Base-by-base conservation (phyloP, 2,113 vertebrate genomes). In the Athene cunicularia region DNA sequence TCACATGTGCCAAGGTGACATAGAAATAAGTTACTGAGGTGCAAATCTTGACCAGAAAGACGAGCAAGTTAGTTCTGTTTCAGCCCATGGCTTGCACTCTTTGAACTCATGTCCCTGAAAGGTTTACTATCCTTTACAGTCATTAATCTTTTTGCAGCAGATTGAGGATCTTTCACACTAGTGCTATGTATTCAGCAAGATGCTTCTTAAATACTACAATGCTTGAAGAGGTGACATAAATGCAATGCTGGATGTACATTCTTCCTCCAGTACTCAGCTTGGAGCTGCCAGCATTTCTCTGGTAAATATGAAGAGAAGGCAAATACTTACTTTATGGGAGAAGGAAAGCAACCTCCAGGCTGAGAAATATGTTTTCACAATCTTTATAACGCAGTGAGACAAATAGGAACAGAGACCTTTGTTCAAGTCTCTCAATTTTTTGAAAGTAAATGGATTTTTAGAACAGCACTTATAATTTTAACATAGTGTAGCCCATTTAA, bases 371-470 rank as follows among this genome's bases (percentile, higher is more conserved):
- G 28, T 80, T 95, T 85, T 93, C 58, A 88, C 71, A 94, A 86
- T 91, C 84, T 95, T 93, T 71, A 88, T 66, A 93, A 94, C 63
- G 74, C 73, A 90, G 87, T 7, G 41, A 96, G 84, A 95, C 86
- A 97, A 97, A 93, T 52, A 41, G 81, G 81, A 97, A 95, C 28
- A 64, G 52, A 95, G 55, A 90, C 71, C 63, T 96, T 96, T 91
- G 74, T 93, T 95, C 71, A 70, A 79, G 55, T 90, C 62, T 68
- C 58, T 82, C 84, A 66, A 27, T 93, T 93, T 96, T 52, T 90
- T 77, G 87, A 93, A 91, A 93, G 67, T 74, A 96, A 97, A 95
- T 55, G 82, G 71, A n/a, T 18, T 93, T 96, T 90, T 88, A 85
- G 81, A 85, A 82, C 30, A 32, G 26, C 1, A 4, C 23, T 94